Evolutionary conservation across 2,888 invertebrate species (phyloP).

Genomic region (Diplolepis rosae): DNA sequence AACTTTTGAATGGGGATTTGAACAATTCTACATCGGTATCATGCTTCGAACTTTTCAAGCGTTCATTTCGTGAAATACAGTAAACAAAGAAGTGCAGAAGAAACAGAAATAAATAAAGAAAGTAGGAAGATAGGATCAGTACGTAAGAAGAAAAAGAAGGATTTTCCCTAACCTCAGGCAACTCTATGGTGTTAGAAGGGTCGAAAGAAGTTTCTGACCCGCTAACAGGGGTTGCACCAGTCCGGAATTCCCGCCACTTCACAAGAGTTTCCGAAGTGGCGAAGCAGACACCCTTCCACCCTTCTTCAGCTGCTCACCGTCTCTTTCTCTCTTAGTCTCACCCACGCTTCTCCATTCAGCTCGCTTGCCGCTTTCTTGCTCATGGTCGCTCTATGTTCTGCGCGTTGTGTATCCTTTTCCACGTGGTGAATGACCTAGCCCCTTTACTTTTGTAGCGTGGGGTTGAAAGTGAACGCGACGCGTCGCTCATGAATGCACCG

Average conservation of each 20-base stretch:
- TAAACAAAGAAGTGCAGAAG: constrained; percentile 43
- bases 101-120: constrained; percentile 38
- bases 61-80: not conserved
- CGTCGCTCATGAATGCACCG: constrained; percentile 13
- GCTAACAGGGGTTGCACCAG: constrained; percentile 66
- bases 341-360: constrained; percentile 56
- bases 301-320: constrained; percentile 32
- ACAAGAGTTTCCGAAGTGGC: constrained; percentile 68
- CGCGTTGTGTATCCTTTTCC: constrained; percentile 60
- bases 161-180: constrained; percentile 68
- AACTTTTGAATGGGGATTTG: constrained; percentile 3
- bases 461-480: constrained; percentile 56
- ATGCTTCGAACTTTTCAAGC: not conserved
- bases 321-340: constrained; percentile 42
- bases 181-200: constrained; percentile 59
- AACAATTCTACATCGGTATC: not conserved
- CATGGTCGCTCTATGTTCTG: constrained; percentile 31
- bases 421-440: constrained; percentile 42
- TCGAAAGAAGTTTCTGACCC: constrained; percentile 73
- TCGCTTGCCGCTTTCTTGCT: constrained; percentile 46
- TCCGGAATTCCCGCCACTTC: constrained; percentile 67
- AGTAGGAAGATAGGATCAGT: constrained; percentile 36
- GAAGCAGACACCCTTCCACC: constrained; percentile 58
- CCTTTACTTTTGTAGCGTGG: constrained; percentile 55
- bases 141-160: constrained; percentile 42